Percentiles rank a stretch among this genome's conserved stretches.
Evolutionary conservation across 2,797 vertebrate genomes (phyloP).

Genomic region (Peromyscus melanophrys): DNA sequence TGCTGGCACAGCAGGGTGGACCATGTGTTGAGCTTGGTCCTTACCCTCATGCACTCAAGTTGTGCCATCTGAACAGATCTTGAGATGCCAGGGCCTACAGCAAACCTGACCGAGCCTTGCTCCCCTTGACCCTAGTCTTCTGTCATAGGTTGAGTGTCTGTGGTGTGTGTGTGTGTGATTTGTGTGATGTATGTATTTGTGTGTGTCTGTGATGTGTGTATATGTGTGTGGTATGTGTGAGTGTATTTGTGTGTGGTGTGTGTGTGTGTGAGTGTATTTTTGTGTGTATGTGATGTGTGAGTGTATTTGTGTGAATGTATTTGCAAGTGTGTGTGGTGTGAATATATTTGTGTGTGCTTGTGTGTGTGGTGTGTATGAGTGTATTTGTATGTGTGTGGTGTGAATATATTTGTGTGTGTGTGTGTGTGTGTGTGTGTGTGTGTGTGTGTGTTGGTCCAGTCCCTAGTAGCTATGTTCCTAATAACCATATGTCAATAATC

Average conservation of each 20-base stretch:
- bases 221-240: not conserved
- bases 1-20: not conserved
- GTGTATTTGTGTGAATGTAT: not conserved
- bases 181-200: not conserved
- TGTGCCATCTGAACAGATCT: not conserved
- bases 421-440: not conserved
- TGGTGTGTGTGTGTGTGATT: not conserved
- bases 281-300: no score
- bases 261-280: not conserved
- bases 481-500: conserved; percentile 87
- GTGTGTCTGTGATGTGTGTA: not conserved
- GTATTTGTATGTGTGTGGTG: not conserved
- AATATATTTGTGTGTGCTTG: not conserved
- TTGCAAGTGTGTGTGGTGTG: not conserved
- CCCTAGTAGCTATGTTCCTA: conserved; percentile 82
- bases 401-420: not conserved
- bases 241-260: not conserved
- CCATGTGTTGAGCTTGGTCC: fast-evolving
- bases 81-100: no score
- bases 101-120: not conserved
- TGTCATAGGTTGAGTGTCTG: not conserved
- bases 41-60: fast-evolving
- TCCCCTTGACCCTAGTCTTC: not conserved
- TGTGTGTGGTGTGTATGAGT: not conserved
- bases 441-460: not conserved